Conservation (phyloP, 1,140 invertebrate species). For the Heliconius nattereri region DNA sequence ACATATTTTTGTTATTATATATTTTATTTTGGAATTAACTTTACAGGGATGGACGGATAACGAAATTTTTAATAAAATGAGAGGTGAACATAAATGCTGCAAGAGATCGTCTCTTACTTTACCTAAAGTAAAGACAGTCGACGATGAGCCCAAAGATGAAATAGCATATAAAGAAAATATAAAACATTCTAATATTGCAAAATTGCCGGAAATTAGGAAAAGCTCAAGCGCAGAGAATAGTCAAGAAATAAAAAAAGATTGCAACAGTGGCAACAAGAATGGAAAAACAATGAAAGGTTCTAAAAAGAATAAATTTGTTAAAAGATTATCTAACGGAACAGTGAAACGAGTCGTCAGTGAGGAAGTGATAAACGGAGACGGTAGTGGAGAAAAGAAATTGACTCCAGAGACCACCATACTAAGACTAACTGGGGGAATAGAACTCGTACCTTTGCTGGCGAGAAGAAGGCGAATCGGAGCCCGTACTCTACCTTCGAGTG, state of each 20-base stretch:
- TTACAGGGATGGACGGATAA: constrained; percentile 76
- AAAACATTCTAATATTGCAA: constrained; percentile 51
- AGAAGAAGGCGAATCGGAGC: constrained; percentile 73
- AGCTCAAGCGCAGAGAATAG: constrained; percentile 23
- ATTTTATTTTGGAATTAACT: constrained; percentile 20
- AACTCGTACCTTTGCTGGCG: constrained; percentile 86
- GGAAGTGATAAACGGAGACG: constrained; percentile 37
- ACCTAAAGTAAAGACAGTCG: constrained; percentile 74
- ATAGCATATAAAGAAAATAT: constrained; percentile 53
- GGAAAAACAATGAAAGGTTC: constrained; percentile 47
- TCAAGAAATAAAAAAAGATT: constrained; percentile 34
- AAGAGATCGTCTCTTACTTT: constrained; percentile 75
- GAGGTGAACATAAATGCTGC: constrained; percentile 55
- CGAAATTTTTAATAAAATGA: constrained; percentile 67
- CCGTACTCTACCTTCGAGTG: constrained; percentile 80
- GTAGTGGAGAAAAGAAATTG: constrained; percentile 60
- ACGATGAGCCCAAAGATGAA: constrained; percentile 52
- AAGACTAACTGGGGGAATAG: constrained; percentile 83
- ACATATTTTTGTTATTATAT: constrained; percentile 3
- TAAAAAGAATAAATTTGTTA: constrained; percentile 62
- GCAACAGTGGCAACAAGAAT: constrained; percentile 38
- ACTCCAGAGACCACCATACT: constrained; percentile 79
- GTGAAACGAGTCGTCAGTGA: constrained; percentile 50
- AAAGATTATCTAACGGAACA: constrained; percentile 61
- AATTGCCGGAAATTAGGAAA: constrained; percentile 65